A percentile compares a stretch with the other conserved stretches of the same genome.
These are phyloP conservation scores for Scophthalmus maximus DNA, from an alignment of 2,113 vertebrate species.

Conservation along the genomic window DNA sequence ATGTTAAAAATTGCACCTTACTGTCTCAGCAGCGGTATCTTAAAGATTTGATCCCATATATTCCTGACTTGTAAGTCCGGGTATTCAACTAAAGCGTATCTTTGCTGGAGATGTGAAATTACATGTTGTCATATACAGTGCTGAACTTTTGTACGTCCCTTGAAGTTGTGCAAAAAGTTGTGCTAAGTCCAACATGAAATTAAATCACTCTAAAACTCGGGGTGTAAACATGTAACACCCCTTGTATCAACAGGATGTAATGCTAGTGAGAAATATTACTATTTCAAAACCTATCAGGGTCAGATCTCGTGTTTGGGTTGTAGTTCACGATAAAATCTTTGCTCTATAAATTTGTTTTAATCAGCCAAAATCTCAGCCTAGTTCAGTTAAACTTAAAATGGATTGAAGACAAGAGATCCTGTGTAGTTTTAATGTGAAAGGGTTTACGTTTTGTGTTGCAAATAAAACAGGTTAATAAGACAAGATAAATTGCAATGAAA, in stretches of 20 bases:
- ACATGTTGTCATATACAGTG: slow-evolving; percentile 41
- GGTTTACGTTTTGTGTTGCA: neutral
- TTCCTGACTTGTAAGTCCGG: slow-evolving; percentile 23
- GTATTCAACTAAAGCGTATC: slow-evolving; percentile 27
- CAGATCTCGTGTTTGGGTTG: slow-evolving; percentile 22
- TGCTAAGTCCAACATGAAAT: neutral
- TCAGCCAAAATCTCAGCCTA: too few species aligned
- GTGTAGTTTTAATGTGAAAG: slow-evolving; percentile 8
- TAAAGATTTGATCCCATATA: slow-evolving; percentile 22
- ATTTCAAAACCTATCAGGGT: neutral
- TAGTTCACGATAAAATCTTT: neutral
- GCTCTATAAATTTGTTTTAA: too few species aligned
- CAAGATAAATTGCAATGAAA: neutral
- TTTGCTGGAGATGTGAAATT: slow-evolving; percentile 44
- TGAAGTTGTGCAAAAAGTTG: slow-evolving; percentile 19
- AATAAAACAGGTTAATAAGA: neutral
- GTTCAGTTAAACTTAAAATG: too few species aligned
- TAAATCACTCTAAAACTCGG: neutral
- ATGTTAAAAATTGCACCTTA: slow-evolving; percentile 43
- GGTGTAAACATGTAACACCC: neutral
- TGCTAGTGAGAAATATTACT: neutral
- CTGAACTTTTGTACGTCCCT: slow-evolving; percentile 20
- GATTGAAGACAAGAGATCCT: neutral
- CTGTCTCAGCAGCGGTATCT: slow-evolving; percentile 32
- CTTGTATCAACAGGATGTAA: slow-evolving; percentile 2